Evolutionary conservation across 2,797 vertebrate species (phyloP).

Genomic region (Bovichtus diacanthus): DNA sequence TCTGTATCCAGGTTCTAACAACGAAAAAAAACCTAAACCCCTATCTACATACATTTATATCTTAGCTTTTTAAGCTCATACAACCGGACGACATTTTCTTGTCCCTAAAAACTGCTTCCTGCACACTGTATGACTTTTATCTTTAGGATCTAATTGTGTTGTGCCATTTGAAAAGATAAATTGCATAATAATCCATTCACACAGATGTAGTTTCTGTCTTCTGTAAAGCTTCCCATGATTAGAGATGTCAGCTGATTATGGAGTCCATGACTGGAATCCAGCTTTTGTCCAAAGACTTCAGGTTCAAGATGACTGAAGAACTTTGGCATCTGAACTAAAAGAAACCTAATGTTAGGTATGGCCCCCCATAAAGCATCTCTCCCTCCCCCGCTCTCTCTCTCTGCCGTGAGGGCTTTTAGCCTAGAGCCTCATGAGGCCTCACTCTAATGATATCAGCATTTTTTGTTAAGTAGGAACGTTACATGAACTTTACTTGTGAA

Average conservation of each 20-base stretch:
- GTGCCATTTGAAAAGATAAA: not conserved
- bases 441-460: constrained; percentile 46
- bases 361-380: constrained; percentile 35
- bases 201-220: constrained; percentile 8
- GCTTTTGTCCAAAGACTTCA: constrained; percentile 55
- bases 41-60: constrained; percentile 17
- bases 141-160: not conserved
- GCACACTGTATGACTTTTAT: not conserved
- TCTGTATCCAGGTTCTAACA: not conserved
- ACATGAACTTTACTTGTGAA: constrained; percentile 23
- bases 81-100: constrained; percentile 13
- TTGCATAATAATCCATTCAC: not conserved
- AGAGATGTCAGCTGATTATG: constrained; percentile 38
- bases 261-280: constrained; percentile 40
- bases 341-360: constrained; percentile 76
- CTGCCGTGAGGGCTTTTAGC: constrained; percentile 30
- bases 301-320: constrained; percentile 60
- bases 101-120: not conserved
- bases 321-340: constrained; percentile 64
- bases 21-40: not conserved
- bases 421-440: constrained; percentile 37
- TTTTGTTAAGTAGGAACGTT: constrained; percentile 35
- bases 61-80: not conserved
- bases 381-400: constrained; percentile 17
- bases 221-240: not conserved